phyloP scores from a whole-genome alignment of 2,113 vertebrate genomes.

The Lucifuga dentata region DNA sequence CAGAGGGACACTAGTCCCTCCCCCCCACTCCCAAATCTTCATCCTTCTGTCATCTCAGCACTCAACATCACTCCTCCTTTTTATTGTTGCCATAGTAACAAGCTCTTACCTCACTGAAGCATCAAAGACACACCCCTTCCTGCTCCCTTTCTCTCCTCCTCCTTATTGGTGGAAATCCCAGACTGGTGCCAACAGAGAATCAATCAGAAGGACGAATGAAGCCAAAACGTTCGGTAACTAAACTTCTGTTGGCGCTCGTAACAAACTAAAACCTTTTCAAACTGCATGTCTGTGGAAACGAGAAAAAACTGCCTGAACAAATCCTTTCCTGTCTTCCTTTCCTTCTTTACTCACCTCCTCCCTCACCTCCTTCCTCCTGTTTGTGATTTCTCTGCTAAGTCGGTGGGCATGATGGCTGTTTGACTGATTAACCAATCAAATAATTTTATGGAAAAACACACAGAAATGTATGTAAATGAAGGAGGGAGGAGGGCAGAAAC shows the following conservation, averaged over 20 bases:
- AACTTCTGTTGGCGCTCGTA: slow-evolving; percentile 19
- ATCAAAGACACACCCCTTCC: slow-evolving; percentile 17
- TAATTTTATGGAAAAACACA: no score
- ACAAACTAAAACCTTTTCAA: no score
- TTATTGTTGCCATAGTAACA: background rate
- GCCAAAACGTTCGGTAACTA: slow-evolving; percentile 40
- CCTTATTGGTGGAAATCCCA: slow-evolving; percentile 69
- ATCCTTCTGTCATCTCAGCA: background rate
- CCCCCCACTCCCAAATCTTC: background rate
- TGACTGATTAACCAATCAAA: no score
- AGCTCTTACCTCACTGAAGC: slow-evolving; percentile 45
- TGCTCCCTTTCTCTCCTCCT: slow-evolving; percentile 10
- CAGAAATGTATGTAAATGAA: no score
- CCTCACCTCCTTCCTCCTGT: no score
- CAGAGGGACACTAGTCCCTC: slow-evolving; percentile 39
- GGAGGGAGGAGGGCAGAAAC: no score
- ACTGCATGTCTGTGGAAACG: no score
- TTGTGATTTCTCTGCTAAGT: no score
- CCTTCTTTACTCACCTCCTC: no score
- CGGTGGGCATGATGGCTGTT: no score
- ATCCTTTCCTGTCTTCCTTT: no score
- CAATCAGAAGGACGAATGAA: slow-evolving; percentile 68
- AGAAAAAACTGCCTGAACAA: no score
- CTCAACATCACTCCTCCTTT: background rate
- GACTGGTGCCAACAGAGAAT: slow-evolving; percentile 39